phyloP scores from a whole-genome alignment of 1,140 invertebrate species.

The Drosophila azteca region DNA sequence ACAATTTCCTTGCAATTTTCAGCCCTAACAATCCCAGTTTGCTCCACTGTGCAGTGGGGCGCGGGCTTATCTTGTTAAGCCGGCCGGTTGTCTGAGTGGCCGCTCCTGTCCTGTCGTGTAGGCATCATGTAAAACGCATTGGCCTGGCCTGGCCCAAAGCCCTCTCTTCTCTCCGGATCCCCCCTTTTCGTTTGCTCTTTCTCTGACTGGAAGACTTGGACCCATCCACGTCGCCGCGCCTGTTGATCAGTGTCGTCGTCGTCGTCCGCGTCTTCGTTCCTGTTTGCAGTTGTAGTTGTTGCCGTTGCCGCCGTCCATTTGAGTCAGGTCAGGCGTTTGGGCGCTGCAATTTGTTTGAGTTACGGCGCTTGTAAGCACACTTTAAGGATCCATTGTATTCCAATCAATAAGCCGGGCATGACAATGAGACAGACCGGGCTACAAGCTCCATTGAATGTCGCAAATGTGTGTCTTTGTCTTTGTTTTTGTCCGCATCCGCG shows the following conservation, averaged over 20 bases:
- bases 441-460: constrained; percentile 55
- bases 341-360: constrained; percentile 83
- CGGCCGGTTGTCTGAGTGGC: constrained; percentile 29
- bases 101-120: constrained; percentile 73
- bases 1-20: too few relatives aligned
- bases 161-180: background rate
- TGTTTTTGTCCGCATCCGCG: constrained; percentile 24
- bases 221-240: constrained; percentile 62
- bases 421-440: constrained; percentile 65
- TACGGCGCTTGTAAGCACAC: constrained; percentile 84
- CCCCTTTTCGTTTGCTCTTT: background rate
- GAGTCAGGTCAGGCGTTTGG: constrained; percentile 71
- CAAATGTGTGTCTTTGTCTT: constrained; percentile 38
- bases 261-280: constrained; percentile 23
- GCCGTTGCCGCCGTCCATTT: constrained; percentile 44
- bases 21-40: background rate
- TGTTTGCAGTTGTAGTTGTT: constrained; percentile 15
- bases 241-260: constrained; percentile 74
- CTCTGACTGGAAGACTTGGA: constrained; percentile 22
- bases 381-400: constrained; percentile 84
- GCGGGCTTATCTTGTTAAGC: constrained; percentile 64
- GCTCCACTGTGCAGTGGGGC: constrained; percentile 21
- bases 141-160: constrained; percentile 14
- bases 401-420: constrained; percentile 81
- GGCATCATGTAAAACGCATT: constrained; percentile 76